Evolutionary conservation across 2,113 vertebrate genomes (phyloP).

Genomic region (Heloderma charlesbogerti): DNA sequence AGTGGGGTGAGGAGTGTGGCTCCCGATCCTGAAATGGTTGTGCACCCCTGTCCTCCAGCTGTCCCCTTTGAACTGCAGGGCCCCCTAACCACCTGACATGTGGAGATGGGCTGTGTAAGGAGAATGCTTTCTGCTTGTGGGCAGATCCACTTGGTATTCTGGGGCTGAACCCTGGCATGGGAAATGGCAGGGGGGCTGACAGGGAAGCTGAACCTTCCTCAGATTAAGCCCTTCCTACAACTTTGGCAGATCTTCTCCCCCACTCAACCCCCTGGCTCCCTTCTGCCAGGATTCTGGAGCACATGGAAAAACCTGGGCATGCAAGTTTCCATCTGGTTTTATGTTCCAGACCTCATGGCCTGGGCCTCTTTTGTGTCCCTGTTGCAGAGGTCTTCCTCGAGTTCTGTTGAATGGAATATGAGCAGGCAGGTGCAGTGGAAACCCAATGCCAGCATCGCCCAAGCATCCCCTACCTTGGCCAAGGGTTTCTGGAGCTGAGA

Average conservation of each 20-base stretch:
- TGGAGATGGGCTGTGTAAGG: not conserved
- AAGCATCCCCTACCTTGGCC: not conserved
- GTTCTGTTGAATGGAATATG: not conserved
- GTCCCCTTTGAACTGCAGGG: not conserved
- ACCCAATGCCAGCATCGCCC: not conserved
- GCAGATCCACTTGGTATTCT: not conserved
- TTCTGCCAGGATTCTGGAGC: not conserved
- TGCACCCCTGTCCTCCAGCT: too few species aligned
- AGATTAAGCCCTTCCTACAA: too few species aligned
- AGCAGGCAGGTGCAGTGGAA: not conserved
- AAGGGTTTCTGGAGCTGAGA: not conserved
- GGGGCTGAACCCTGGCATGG: too few species aligned
- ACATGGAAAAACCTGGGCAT: too few species aligned
- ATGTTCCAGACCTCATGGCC: not conserved
- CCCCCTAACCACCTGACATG: not conserved
- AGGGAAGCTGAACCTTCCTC: not conserved
- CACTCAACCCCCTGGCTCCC: not conserved
- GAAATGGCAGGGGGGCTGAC: too few species aligned
- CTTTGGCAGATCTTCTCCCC: not conserved
- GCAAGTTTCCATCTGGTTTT: not conserved
- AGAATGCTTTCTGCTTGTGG: not conserved
- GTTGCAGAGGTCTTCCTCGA: not conserved
- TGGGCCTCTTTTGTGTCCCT: not conserved
- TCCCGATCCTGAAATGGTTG: too few species aligned
- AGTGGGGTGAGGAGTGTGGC: not conserved